Percentiles rank a stretch among this genome's conserved stretches.
These are phyloP conservation scores for Octomys mimax DNA, from an alignment of 2,797 vertebrate species.

Conservation along the genomic window DNA sequence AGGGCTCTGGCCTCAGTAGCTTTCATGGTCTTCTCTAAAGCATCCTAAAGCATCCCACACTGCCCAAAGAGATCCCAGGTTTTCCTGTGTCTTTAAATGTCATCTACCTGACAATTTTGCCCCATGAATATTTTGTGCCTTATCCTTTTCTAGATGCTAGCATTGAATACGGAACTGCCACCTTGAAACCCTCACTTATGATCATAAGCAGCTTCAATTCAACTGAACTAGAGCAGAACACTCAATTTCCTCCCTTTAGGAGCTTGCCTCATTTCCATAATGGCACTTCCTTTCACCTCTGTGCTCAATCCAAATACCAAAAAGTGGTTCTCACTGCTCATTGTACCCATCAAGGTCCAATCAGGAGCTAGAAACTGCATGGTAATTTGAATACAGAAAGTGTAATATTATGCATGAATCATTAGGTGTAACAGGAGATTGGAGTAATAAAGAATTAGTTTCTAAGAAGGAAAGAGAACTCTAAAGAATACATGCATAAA, in stretches of 20 bases:
- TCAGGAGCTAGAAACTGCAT: background rate
- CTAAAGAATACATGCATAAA: background rate
- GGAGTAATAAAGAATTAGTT: background rate
- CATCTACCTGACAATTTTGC: background rate
- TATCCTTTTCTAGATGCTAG: background rate
- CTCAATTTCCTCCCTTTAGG: background rate
- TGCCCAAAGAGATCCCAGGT: background rate
- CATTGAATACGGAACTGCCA: background rate
- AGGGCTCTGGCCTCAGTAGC: background rate
- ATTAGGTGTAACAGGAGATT: background rate
- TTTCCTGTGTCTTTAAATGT: background rate
- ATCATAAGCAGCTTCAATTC: background rate
- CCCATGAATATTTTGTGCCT: background rate
- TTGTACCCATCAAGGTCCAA: background rate
- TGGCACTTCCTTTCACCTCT: background rate
- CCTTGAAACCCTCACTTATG: background rate
- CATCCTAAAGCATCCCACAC: background rate
- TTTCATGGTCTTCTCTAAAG: background rate
- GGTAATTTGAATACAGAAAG: background rate
- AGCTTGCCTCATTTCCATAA: background rate
- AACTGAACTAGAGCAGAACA: constrained; percentile 10
- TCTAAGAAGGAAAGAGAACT: background rate
- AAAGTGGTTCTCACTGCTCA: constrained; percentile 5
- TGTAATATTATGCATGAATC: background rate
- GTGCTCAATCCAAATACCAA: background rate